These are phyloP conservation scores for Cossypha niveicapilla DNA, from an alignment of 2,797 vertebrate genomes.

Conservation along the genomic window DNA sequence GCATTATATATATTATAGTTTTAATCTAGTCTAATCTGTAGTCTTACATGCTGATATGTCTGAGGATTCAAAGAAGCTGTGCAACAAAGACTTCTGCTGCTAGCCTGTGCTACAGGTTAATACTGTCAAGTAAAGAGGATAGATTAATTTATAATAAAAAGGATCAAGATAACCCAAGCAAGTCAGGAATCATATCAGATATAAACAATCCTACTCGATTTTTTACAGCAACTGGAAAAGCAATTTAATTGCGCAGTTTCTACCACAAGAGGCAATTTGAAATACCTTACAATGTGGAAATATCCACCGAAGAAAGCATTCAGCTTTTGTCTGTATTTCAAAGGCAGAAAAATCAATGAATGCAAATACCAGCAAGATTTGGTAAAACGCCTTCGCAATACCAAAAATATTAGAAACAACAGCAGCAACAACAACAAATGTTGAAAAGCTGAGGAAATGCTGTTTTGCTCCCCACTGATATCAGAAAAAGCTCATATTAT, in stretches of 20 bases:
- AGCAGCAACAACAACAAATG: neutral
- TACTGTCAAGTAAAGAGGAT: neutral
- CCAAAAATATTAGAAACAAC: neutral
- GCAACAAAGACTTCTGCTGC: neutral
- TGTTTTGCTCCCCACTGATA: neutral
- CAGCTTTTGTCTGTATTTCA: neutral
- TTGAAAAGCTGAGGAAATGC: neutral
- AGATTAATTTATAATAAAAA: neutral
- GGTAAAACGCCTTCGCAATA: neutral
- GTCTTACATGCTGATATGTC: neutral
- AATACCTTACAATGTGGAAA: neutral
- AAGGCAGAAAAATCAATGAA: neutral
- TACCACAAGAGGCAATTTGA: neutral
- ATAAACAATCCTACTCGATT: neutral
- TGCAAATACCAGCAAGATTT: neutral
- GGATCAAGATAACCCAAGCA: neutral
- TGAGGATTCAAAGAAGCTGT: neutral
- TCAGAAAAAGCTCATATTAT: neutral
- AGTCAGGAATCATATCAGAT: neutral
- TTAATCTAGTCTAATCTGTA: neutral
- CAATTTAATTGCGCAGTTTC: neutral
- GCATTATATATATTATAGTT: neutral
- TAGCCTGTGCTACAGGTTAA: neutral
- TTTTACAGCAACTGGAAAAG: neutral
- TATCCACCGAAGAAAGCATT: neutral